phyloP scores from a whole-genome alignment of 2,113 vertebrate genomes.

The Salvelinus namaycush region DNA sequence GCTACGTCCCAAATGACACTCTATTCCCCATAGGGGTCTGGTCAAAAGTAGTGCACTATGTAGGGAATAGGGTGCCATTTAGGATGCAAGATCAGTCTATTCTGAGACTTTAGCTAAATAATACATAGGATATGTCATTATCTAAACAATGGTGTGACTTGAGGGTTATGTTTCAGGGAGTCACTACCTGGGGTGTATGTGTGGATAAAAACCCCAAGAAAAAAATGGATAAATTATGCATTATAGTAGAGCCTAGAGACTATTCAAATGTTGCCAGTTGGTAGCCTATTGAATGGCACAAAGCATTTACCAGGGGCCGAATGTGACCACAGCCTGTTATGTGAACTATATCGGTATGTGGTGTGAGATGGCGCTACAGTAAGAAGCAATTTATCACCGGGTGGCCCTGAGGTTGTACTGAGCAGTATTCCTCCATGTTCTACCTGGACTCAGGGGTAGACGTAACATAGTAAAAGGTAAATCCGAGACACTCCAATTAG shows the following conservation, averaged over 20 bases:
- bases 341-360: slow-evolving; percentile 43
- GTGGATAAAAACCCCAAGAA: slow-evolving; percentile 25
- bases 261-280: slow-evolving; percentile 13
- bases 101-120: slow-evolving; percentile 52
- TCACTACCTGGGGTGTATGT: slow-evolving; percentile 3
- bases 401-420: neutral
- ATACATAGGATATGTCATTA: slow-evolving; percentile 59
- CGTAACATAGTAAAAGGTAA: no score
- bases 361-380: slow-evolving; percentile 43
- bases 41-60: no score
- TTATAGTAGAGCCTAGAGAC: neutral
- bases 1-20: no score
- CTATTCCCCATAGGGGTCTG: no score
- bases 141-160: slow-evolving; percentile 35
- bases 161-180: slow-evolving; percentile 31
- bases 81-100: neutral
- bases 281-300: slow-evolving; percentile 19
- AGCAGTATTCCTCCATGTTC: slow-evolving; percentile 14
- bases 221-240: slow-evolving; percentile 42
- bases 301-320: slow-evolving; percentile 4
- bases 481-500: no score
- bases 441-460: slow-evolving; percentile 4
- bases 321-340: slow-evolving; percentile 38
- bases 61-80: no score
- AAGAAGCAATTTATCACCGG: slow-evolving; percentile 39